Evolutionary conservation across 2,888 invertebrate genomes (phyloP).

Genomic region (Apodemia mormo): DNA sequence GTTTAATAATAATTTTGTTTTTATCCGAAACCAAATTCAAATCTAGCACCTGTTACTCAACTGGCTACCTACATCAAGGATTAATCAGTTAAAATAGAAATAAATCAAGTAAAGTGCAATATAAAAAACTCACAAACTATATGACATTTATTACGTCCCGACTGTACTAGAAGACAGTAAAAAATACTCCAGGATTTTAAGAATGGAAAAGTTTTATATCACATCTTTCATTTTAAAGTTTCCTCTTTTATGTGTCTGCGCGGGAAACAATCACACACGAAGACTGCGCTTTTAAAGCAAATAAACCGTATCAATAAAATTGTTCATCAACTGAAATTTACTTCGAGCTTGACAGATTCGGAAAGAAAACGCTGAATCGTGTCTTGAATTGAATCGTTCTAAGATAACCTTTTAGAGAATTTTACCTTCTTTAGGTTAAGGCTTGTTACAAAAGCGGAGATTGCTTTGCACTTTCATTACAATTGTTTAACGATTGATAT

Average conservation of each 20-base stretch:
- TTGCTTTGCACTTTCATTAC: not conserved
- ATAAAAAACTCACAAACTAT: no score
- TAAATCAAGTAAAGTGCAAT: no score
- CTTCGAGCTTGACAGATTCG: constrained; percentile 26
- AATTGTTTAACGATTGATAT: not conserved
- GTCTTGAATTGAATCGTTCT: constrained; percentile 28
- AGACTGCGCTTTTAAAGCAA: constrained; percentile 45
- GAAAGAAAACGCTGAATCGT: constrained; percentile 19
- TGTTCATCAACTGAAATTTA: constrained; percentile 53
- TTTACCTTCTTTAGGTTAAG: not conserved
- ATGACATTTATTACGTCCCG: no score
- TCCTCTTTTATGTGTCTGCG: constrained; percentile 24
- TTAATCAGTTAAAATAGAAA: no score
- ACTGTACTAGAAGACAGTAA: not conserved
- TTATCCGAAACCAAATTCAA: no score
- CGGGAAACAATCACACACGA: constrained; percentile 24
- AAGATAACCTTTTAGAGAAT: not conserved
- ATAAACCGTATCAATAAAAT: constrained; percentile 58
- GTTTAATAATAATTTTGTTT: no score
- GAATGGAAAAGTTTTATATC: constrained; percentile 48
- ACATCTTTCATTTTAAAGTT: constrained; percentile 44
- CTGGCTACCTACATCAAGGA: no score
- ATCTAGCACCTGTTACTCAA: no score
- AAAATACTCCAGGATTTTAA: constrained; percentile 41
- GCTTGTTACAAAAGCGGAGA: not conserved